Conservation (phyloP, 2,797 vertebrate genomes). For the Bradypodion ventrale region DNA sequence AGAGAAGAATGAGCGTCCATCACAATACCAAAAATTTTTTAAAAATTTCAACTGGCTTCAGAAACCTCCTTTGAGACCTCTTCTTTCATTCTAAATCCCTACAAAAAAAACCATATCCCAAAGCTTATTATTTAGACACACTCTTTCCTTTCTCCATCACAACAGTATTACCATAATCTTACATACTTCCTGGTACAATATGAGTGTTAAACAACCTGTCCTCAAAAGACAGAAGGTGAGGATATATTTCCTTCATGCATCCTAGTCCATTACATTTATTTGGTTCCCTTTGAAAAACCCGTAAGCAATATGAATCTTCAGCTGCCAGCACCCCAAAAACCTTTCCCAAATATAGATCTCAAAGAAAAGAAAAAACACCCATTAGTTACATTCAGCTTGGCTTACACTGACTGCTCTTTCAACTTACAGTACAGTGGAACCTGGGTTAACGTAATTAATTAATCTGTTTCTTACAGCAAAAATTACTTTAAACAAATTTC, state of each 20-base stretch:
- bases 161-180: neutral
- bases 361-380: no score
- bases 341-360: neutral
- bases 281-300: neutral
- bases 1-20: neutral
- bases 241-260: neutral
- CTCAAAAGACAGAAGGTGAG: neutral
- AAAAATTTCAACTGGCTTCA: neutral
- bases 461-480: no score
- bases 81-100: neutral
- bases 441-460: no score
- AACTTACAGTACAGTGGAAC: no score
- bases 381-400: no score
- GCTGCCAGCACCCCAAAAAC: neutral
- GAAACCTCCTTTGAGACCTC: neutral
- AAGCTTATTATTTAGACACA: neutral
- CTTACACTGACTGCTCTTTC: no score
- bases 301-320: neutral
- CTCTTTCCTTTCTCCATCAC: neutral
- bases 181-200: neutral
- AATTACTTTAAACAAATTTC: no score
- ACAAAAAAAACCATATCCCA: neutral
- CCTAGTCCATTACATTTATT: conserved; percentile 39
- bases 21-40: neutral
- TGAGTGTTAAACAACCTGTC: neutral